These are phyloP conservation scores for Chondrosia reniformis DNA, from an alignment of 37 sponge, comb jelly and placozoan species.

Conservation along the genomic window DNA sequence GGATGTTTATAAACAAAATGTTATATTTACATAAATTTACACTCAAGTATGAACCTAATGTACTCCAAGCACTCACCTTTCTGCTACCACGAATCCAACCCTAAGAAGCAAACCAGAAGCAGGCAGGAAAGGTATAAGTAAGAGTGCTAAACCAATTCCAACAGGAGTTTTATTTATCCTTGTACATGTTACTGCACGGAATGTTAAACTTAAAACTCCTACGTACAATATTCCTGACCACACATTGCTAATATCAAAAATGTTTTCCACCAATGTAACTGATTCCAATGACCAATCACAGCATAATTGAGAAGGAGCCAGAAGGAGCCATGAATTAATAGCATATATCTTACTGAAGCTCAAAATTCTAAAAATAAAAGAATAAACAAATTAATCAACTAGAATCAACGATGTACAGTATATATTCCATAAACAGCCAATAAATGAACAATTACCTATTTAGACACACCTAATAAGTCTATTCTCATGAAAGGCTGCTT, in stretches of 20 bases:
- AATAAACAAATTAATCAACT: too few species aligned
- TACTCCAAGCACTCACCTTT: constrained; percentile 35
- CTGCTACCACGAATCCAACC: constrained; percentile 90
- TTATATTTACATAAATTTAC: neutral
- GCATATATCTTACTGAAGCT: constrained; percentile 85
- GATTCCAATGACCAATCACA: constrained; percentile 93
- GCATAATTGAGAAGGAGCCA: constrained; percentile 75
- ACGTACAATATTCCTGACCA: constrained; percentile 49
- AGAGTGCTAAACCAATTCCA: constrained; percentile 55
- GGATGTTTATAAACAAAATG: neutral
- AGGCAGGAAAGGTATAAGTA: constrained; percentile 79
- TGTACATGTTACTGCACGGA: constrained; percentile 21
- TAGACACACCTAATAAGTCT: constrained; percentile 42
- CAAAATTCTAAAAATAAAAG: constrained; percentile 33
- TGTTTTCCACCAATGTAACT: constrained; percentile 51
- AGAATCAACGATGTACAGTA: too few species aligned
- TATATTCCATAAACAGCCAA: neutral
- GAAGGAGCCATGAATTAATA: constrained; percentile 73
- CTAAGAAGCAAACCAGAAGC: constrained; percentile 70
- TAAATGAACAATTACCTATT: neutral
- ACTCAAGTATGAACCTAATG: neutral
- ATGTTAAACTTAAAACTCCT: neutral
- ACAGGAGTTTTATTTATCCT: constrained; percentile 44
- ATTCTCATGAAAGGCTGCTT: constrained; percentile 72
- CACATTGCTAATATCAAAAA: constrained; percentile 57